Evolutionary conservation across 2,797 vertebrate species (phyloP).

Genomic region (Champsocephalus gunnari): DNA sequence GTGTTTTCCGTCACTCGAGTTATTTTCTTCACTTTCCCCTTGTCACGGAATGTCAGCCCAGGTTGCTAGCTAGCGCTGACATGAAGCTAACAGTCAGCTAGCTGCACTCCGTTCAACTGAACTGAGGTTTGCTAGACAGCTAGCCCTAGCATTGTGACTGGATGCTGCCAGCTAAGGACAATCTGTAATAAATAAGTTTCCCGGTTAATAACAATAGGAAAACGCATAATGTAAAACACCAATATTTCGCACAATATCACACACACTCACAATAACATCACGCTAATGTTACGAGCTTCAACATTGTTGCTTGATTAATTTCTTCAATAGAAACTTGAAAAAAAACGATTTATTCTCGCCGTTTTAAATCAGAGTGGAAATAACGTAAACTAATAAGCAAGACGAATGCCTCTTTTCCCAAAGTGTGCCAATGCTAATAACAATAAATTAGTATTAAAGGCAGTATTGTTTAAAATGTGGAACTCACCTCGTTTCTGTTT

Average conservation of each 20-base stretch:
- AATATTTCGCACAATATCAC: constrained; percentile 38
- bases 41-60: constrained; percentile 89
- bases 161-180: constrained; percentile 86
- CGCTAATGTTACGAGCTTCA: constrained; percentile 61
- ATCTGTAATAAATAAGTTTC: constrained; percentile 88
- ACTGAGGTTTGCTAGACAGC: constrained; percentile 69
- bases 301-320: constrained; percentile 83
- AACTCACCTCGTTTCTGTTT: constrained; percentile 92
- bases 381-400: constrained; percentile 54
- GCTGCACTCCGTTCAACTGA: constrained; percentile 71
- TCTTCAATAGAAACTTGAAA: constrained; percentile 88
- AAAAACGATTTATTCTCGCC: constrained; percentile 82
- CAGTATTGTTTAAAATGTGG: constrained; percentile 80
- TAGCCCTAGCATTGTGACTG: constrained; percentile 83
- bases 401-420: constrained; percentile 49
- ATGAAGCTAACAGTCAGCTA: constrained; percentile 78
- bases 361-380: constrained; percentile 78
- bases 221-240: constrained; percentile 66
- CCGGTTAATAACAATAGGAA: constrained; percentile 71
- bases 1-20: constrained; percentile 79
- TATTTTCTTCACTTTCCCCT: constrained; percentile 89
- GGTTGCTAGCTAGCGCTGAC: constrained; percentile 80
- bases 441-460: constrained; percentile 49
- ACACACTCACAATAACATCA: constrained; percentile 42
- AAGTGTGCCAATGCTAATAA: constrained; percentile 44